Percentiles rank a stretch among this genome's conserved stretches.
phyloP scores from a whole-genome alignment of 2,113 vertebrate genomes.

The Leptobrachium ailaonicum region DNA sequence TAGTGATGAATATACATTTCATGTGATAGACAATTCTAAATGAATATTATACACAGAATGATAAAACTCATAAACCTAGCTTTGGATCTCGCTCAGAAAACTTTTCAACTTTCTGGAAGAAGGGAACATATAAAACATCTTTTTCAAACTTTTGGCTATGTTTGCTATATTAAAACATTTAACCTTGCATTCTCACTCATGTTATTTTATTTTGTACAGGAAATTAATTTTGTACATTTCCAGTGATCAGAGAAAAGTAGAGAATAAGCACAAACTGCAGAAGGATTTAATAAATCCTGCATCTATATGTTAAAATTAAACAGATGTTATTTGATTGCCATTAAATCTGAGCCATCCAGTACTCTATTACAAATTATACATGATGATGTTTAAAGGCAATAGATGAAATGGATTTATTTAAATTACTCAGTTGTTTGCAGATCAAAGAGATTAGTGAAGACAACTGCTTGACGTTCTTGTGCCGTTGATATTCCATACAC shows the following conservation, averaged over 20 bases:
- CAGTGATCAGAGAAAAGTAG: slow-evolving; percentile 63
- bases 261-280: slow-evolving; percentile 66
- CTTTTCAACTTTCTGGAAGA: slow-evolving; percentile 32
- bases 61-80: slow-evolving; percentile 25
- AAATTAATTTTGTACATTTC: slow-evolving; percentile 79
- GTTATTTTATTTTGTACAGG: slow-evolving; percentile 77
- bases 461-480: slow-evolving; percentile 52
- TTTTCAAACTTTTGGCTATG: slow-evolving; percentile 67
- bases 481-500: slow-evolving; percentile 29
- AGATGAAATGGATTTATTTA: slow-evolving; percentile 63
- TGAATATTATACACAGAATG: slow-evolving; percentile 21
- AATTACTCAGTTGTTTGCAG: slow-evolving; percentile 63
- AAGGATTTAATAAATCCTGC: slow-evolving; percentile 73
- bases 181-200: slow-evolving; percentile 76
- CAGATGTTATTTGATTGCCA: slow-evolving; percentile 78
- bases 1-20: background rate
- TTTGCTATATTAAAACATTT: slow-evolving; percentile 75
- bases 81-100: slow-evolving; percentile 28
- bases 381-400: slow-evolving; percentile 62
- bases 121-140: slow-evolving; percentile 53
- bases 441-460: slow-evolving; percentile 67
- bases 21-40: slow-evolving; percentile 3
- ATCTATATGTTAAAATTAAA: slow-evolving; percentile 83
- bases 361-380: slow-evolving; percentile 65
- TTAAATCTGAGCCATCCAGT: slow-evolving; percentile 72